Conservation (phyloP, 2,888 invertebrate species). For the Caenorhabditis sp. region DNA sequence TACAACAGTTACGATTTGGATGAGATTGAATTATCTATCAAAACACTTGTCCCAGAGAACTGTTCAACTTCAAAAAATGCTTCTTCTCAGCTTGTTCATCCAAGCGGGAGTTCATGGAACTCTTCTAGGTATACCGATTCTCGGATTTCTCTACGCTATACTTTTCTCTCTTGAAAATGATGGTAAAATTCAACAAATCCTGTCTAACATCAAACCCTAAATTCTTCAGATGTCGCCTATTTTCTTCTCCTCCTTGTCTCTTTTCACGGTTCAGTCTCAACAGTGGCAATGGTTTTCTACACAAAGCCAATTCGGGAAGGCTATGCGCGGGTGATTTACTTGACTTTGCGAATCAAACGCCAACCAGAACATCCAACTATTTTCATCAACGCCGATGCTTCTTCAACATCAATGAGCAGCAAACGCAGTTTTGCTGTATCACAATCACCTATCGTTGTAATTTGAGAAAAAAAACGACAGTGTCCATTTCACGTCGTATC, state of each 20-base stretch:
- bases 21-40: slow-evolving; percentile 20
- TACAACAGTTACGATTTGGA: slow-evolving; percentile 21
- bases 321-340: no score
- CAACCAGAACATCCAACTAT: no score
- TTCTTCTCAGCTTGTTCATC: slow-evolving; percentile 25
- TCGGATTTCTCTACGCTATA: slow-evolving; percentile 30
- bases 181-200: slow-evolving; percentile 5
- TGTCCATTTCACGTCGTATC: no score
- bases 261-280: slow-evolving; percentile 30
- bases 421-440: no score
- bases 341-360: no score
- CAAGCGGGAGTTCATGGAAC: slow-evolving; percentile 27
- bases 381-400: no score
- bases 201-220: not conserved
- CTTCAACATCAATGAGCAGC: no score
- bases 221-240: slow-evolving; percentile 24
- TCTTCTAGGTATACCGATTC: slow-evolving; percentile 24
- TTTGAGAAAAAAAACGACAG: no score
- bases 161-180: slow-evolving; percentile 17
- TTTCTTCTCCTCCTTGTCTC: slow-evolving; percentile 23
- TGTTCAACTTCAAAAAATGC: slow-evolving; percentile 29
- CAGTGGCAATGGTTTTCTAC: slow-evolving; percentile 24
- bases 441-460: no score
- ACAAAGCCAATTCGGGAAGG: slow-evolving; percentile 15
- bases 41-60: slow-evolving; percentile 22